phyloP scores from a whole-genome alignment of 2,113 vertebrate species.

The Sturnira hondurensis region DNA sequence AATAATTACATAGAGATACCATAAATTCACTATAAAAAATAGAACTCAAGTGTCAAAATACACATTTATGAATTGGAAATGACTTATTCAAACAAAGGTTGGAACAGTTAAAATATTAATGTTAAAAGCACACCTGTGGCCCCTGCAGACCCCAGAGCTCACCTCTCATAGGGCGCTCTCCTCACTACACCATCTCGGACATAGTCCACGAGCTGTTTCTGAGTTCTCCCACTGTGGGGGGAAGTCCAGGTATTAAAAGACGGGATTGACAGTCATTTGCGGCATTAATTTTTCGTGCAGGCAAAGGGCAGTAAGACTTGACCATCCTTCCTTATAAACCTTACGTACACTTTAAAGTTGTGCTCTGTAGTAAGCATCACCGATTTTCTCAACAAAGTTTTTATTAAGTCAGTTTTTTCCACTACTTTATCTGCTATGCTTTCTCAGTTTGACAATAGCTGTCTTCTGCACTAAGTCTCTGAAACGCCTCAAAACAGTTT shows the following conservation, averaged over 20 bases:
- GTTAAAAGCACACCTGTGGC: not conserved
- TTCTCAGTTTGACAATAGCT: not conserved
- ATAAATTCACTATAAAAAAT: not conserved
- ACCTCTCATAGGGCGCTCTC: conserved; percentile 94
- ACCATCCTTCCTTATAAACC: not conserved
- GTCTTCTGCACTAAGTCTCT: not conserved
- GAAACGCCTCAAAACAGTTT: accelerated
- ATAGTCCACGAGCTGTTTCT: conserved; percentile 95
- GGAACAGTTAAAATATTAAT: not conserved
- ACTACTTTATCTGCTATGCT: not conserved
- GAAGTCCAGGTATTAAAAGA: not conserved
- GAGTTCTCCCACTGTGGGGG: conserved; percentile 91
- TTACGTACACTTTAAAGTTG: too few relatives aligned
- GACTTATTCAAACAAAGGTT: not conserved
- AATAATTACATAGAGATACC: too few relatives aligned
- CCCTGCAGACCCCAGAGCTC: not conserved
- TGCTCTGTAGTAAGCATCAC: not conserved
- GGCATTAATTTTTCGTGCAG: not conserved
- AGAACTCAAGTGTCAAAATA: not conserved
- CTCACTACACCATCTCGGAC: conserved; percentile 89
- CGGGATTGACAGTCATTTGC: not conserved
- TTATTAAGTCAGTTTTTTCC: not conserved
- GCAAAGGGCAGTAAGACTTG: not conserved
- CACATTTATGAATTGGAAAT: not conserved
- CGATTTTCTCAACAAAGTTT: not conserved